Evolutionary conservation across 2,888 invertebrate species (phyloP).

Genomic region (Catocala nupta): DNA sequence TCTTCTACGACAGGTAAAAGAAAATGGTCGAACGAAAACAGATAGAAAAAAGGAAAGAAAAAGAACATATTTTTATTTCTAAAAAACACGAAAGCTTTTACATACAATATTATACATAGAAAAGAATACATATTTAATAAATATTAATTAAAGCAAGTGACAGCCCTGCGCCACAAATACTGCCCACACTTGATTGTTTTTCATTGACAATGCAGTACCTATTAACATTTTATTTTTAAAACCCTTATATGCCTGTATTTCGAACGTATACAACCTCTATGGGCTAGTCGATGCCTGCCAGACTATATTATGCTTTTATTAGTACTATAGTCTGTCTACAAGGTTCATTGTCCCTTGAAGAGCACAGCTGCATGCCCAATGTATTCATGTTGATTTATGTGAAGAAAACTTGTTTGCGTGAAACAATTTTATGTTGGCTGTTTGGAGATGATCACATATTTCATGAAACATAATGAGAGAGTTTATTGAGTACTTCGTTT

Average conservation of each 20-base stretch:
- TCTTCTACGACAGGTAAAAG: no score
- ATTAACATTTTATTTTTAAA: background rate
- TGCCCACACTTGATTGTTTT: no score
- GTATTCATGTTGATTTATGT: slow-evolving; percentile 25
- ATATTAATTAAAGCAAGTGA: no score
- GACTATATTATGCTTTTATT: slow-evolving; percentile 23
- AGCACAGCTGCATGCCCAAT: slow-evolving; percentile 13
- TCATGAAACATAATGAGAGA: slow-evolving; percentile 27
- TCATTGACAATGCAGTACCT: background rate
- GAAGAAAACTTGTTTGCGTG: slow-evolving; percentile 24
- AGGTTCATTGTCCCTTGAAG: slow-evolving; percentile 9
- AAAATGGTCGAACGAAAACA: no score
- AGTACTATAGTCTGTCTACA: background rate
- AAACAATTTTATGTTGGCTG: slow-evolving; percentile 10
- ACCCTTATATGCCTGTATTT: background rate
- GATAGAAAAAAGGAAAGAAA: no score
- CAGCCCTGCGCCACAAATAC: no score
- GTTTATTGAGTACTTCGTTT: slow-evolving; percentile 17
- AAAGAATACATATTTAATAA: no score
- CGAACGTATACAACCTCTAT: background rate
- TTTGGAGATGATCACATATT: slow-evolving; percentile 26
- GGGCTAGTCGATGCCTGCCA: background rate
- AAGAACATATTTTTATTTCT: no score
- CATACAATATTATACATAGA: no score
- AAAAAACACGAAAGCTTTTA: no score